Evolutionary conservation across 2,113 vertebrate species (phyloP).

Genomic region (Polypterus bichir): DNA sequence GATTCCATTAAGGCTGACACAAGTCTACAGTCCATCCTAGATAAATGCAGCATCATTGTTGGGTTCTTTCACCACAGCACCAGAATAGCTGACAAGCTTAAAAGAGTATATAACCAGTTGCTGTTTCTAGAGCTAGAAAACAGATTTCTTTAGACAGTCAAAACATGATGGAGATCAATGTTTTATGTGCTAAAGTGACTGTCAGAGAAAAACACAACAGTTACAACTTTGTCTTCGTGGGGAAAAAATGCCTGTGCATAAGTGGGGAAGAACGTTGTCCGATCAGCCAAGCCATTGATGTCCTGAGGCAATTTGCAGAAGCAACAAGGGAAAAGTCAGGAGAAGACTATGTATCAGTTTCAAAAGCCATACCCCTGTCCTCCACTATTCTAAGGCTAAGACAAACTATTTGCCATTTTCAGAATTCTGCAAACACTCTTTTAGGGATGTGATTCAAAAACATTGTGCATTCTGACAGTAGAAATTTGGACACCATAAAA

Average conservation of each 20-base stretch:
- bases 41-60: neutral
- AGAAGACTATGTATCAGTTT: conserved; percentile 6
- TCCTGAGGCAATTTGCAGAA: conserved; percentile 3
- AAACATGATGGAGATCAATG: conserved; percentile 1
- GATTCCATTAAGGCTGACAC: conserved; percentile 5
- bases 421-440: too few species aligned
- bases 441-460: too few species aligned
- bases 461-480: too few species aligned
- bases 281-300: conserved; percentile 2
- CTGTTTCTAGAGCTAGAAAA: neutral
- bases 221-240: conserved; percentile 4
- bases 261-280: neutral
- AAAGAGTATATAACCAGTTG: neutral
- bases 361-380: neutral
- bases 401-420: too few species aligned
- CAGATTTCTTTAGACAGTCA: neutral
- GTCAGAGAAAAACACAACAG: neutral
- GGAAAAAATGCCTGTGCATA: neutral
- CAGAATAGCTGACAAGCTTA: neutral
- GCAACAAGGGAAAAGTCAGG: conserved; percentile 3
- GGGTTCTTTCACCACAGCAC: conserved; percentile 4
- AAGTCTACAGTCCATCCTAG: neutral
- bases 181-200: conserved; percentile 6
- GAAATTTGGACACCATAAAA: too few species aligned
- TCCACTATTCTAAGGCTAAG: too few species aligned